Percentiles rank a stretch among this genome's conserved stretches.
Conservation (phyloP, 2,797 vertebrate genomes). For the Mormyrops attenuatus region DNA sequence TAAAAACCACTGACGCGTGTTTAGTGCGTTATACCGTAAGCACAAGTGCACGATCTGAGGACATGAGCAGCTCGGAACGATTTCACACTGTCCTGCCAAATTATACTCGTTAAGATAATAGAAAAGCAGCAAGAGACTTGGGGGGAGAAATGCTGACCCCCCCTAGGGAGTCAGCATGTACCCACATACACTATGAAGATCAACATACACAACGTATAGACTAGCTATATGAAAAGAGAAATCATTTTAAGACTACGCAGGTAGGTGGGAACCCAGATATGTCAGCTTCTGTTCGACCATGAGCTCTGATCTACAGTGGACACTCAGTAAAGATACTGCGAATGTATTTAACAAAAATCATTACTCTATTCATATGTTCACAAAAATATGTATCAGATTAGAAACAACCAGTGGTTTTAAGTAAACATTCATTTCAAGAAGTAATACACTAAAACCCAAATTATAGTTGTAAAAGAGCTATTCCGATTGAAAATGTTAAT, state of each 20-base stretch:
- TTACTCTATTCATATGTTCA: not conserved
- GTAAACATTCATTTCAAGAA: not conserved
- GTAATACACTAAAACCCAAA: not conserved
- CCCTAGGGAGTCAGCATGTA: not conserved
- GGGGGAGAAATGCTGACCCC: not conserved
- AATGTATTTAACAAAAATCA: not conserved
- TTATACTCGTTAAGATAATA: not conserved
- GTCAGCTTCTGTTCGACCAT: not conserved
- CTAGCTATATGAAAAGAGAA: not conserved
- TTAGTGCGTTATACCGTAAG: not conserved
- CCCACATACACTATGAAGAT: not conserved
- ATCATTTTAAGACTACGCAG: not conserved
- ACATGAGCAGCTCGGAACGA: not conserved
- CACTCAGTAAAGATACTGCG: not conserved
- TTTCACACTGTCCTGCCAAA: not conserved
- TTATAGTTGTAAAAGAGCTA: not conserved
- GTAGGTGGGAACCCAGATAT: not conserved
- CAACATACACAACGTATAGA: not conserved
- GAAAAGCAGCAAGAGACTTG: not conserved
- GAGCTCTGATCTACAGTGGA: not conserved
- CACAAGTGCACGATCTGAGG: not conserved
- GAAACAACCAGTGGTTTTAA: not conserved
- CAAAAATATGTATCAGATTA: not conserved
- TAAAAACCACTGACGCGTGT: not conserved
- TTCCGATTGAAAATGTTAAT: not conserved